A percentile compares a stretch with the other conserved stretches of the same genome.
phyloP scores from a whole-genome alignment of 2,888 invertebrate genomes.

The Leucophenga maculata region DNA sequence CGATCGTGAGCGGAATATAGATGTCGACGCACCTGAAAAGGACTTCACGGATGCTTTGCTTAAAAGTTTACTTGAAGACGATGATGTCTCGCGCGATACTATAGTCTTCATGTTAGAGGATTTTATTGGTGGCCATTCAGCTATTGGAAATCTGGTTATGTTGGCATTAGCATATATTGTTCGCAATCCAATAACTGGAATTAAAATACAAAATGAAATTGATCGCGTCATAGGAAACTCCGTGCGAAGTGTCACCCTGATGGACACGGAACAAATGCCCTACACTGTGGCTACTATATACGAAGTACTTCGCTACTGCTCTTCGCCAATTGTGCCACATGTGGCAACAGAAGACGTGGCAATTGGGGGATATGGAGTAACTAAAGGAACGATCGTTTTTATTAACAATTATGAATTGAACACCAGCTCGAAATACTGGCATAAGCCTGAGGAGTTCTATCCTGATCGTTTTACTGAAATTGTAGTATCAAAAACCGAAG shows the following conservation, averaged over 20 bases:
- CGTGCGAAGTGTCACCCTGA: slow-evolving; percentile 75
- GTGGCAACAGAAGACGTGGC: slow-evolving; percentile 84
- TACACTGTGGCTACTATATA: slow-evolving; percentile 86
- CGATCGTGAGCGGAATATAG: slow-evolving; percentile 68
- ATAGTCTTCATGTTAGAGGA: slow-evolving; percentile 88
- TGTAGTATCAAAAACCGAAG: slow-evolving; percentile 32
- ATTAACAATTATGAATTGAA: slow-evolving; percentile 87
- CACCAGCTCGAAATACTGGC: slow-evolving; percentile 81
- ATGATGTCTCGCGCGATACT: slow-evolving; percentile 79
- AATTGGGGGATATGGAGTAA: slow-evolving; percentile 80
- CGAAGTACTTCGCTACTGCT: slow-evolving; percentile 84
- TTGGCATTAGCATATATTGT: slow-evolving; percentile 80
- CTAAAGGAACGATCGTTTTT: slow-evolving; percentile 84
- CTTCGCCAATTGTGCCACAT: slow-evolving; percentile 92
- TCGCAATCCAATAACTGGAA: slow-evolving; percentile 77
- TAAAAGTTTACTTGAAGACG: slow-evolving; percentile 78
- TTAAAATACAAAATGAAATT: slow-evolving; percentile 80
- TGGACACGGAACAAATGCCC: slow-evolving; percentile 79
- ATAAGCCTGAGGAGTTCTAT: slow-evolving; percentile 79
- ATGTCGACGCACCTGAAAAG: slow-evolving; percentile 76
- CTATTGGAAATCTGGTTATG: slow-evolving; percentile 87
- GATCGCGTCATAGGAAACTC: slow-evolving; percentile 74
- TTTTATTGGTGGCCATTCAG: slow-evolving; percentile 89
- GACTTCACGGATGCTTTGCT: slow-evolving; percentile 87
- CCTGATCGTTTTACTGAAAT: slow-evolving; percentile 81